These are phyloP conservation scores for Laupala kohalensis DNA, from an alignment of 1,140 invertebrate genomes.

Conservation along the genomic window DNA sequence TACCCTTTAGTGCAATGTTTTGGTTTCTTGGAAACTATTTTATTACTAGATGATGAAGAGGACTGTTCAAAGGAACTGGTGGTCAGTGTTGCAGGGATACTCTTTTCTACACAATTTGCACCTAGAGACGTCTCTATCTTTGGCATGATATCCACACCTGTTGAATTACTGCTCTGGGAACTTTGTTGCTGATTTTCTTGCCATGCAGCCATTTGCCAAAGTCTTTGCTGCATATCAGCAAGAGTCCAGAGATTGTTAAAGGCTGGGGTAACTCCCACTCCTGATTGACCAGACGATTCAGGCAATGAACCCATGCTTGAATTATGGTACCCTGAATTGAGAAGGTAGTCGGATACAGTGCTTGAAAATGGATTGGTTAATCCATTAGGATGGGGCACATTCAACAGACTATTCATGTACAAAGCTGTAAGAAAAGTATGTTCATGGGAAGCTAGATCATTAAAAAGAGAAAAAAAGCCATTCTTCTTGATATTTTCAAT, in stretches of 20 bases:
- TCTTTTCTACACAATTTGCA: not conserved
- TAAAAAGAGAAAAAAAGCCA: slow-evolving; percentile 26
- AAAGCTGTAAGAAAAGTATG: slow-evolving; percentile 43
- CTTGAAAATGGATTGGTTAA: not conserved
- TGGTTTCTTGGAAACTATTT: not conserved
- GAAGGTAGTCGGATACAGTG: not conserved
- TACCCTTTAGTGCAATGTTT: slow-evolving; percentile 3
- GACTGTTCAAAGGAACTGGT: slow-evolving; percentile 6
- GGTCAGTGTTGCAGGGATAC: not conserved
- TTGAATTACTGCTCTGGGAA: slow-evolving; percentile 25
- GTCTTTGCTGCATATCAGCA: slow-evolving; percentile 32
- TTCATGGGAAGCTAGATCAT: slow-evolving; percentile 31
- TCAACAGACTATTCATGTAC: slow-evolving; percentile 42
- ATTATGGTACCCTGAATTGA: not conserved
- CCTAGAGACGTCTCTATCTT: not conserved
- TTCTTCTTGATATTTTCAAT: not conserved
- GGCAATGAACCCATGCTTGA: not conserved
- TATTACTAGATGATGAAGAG: slow-evolving; percentile 19
- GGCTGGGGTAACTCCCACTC: slow-evolving; percentile 22
- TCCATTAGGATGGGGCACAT: not conserved
- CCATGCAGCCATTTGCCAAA: slow-evolving; percentile 27
- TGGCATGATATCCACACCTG: not conserved
- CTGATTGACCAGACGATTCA: not conserved
- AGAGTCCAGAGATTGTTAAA: slow-evolving; percentile 27
- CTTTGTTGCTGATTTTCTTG: slow-evolving; percentile 18